A percentile compares a stretch with the other conserved stretches of the same genome.
These are phyloP conservation scores for Ictalurus punctatus DNA, from an alignment of 2,113 vertebrate species.

Conservation along the genomic window DNA sequence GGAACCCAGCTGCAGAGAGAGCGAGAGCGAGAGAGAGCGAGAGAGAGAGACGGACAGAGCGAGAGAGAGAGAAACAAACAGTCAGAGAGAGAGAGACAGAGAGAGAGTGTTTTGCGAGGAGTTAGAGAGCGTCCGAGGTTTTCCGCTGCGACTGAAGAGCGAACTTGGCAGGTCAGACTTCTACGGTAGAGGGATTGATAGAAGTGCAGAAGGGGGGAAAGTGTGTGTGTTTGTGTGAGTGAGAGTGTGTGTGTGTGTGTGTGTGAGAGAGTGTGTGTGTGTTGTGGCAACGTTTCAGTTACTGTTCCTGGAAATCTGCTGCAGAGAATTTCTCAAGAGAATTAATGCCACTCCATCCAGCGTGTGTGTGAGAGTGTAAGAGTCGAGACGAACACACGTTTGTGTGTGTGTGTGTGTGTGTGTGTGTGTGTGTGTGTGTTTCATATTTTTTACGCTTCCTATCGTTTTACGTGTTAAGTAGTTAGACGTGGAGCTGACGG, in stretches of 20 bases:
- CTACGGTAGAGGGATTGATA: slow-evolving; percentile 10
- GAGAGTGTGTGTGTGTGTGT: slow-evolving; percentile 51
- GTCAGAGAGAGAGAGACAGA: slow-evolving; percentile 28
- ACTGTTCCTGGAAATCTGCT: slow-evolving; percentile 77
- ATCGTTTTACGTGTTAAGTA: not conserved
- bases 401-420: not conserved
- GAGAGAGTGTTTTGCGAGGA: slow-evolving; percentile 49
- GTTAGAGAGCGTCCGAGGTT: slow-evolving; percentile 47
- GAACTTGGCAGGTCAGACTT: slow-evolving; percentile 68
- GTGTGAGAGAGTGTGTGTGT: slow-evolving; percentile 33
- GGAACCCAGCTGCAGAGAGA: slow-evolving; percentile 62
- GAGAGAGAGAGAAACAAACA: slow-evolving; percentile 31
- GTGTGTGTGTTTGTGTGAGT: slow-evolving; percentile 28
- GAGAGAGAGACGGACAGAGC: slow-evolving; percentile 49
- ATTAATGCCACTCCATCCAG: slow-evolving; percentile 35
- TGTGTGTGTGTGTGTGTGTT: slow-evolving; percentile 17
- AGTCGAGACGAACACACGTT: not conserved
- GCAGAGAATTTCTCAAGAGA: slow-evolving; percentile 70
- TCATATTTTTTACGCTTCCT: not conserved
- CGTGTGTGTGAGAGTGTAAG: not conserved
- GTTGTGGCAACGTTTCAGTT: slow-evolving; percentile 65
- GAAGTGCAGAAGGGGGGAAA: slow-evolving; percentile 57
- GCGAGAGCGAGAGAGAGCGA: slow-evolving; percentile 41
- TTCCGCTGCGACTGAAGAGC: slow-evolving; percentile 60
- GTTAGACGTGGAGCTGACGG: not conserved